Evolutionary conservation across 2,113 vertebrate species (phyloP).

Genomic region (Notechis scutatus): DNA sequence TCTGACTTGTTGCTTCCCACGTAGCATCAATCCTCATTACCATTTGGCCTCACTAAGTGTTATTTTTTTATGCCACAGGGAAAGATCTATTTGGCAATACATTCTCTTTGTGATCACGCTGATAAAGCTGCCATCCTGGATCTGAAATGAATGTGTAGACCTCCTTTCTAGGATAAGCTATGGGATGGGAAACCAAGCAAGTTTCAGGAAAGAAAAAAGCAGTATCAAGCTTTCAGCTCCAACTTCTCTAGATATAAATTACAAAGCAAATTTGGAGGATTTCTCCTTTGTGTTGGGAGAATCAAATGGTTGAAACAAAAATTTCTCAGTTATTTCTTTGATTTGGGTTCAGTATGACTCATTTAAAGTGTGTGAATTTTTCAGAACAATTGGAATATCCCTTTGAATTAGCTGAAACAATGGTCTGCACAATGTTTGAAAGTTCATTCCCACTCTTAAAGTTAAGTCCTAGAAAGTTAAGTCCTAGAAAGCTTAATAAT

Average conservation of each 20-base stretch:
- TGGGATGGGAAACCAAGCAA: not conserved
- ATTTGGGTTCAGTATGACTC: not conserved
- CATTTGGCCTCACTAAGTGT: not conserved
- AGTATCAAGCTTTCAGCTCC: not conserved
- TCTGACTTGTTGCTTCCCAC: not conserved
- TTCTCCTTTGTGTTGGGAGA: not conserved
- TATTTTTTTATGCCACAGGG: not conserved
- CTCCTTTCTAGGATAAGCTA: not conserved
- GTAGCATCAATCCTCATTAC: not conserved
- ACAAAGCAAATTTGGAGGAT: not conserved
- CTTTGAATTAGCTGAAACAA: not conserved
- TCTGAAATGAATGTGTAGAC: not conserved
- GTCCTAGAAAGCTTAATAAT: not conserved
- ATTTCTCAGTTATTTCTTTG: not conserved
- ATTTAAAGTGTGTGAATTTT: not conserved
- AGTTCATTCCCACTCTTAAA: not conserved
- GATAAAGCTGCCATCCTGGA: not conserved
- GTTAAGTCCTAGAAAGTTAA: not conserved
- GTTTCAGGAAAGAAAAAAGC: not conserved
- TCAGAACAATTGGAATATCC: not conserved
- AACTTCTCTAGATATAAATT: not conserved
- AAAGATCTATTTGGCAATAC: not conserved
- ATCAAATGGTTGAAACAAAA: not conserved
- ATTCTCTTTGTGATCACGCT: not conserved
- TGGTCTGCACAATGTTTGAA: not conserved